These are phyloP conservation scores for Trematomus bernacchii DNA, from an alignment of 2,797 vertebrate genomes.

Conservation along the genomic window DNA sequence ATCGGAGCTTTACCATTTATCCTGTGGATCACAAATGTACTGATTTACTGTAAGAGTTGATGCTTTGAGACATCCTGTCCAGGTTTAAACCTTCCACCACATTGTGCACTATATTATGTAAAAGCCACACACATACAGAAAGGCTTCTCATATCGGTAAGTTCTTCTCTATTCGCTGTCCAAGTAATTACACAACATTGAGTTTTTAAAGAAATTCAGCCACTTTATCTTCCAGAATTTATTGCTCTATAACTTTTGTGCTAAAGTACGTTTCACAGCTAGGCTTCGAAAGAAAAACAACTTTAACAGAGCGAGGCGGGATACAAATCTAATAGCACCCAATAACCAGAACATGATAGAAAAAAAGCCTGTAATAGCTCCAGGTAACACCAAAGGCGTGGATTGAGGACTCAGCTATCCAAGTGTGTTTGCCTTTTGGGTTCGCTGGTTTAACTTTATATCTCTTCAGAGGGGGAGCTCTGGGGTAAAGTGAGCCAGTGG, in stretches of 20 bases:
- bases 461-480: slow-evolving; percentile 40
- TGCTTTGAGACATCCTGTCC: neutral
- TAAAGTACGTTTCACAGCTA: slow-evolving; percentile 38
- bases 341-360: slow-evolving; percentile 59
- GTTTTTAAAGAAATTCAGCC: slow-evolving; percentile 45
- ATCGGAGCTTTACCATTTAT: fast-evolving
- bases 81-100: neutral
- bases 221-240: slow-evolving; percentile 53
- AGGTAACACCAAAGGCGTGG: slow-evolving; percentile 41
- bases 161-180: slow-evolving; percentile 26
- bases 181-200: slow-evolving; percentile 45
- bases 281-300: slow-evolving; percentile 57
- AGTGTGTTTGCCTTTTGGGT: slow-evolving; percentile 51
- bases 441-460: slow-evolving; percentile 46
- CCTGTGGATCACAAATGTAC: neutral
- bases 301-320: slow-evolving; percentile 51
- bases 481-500: slow-evolving; percentile 24
- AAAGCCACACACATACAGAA: slow-evolving; percentile 19
- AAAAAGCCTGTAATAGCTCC: slow-evolving; percentile 64
- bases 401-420: slow-evolving; percentile 25
- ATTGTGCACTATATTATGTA: neutral
- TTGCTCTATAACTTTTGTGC: slow-evolving; percentile 40
- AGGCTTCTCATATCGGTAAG: slow-evolving; percentile 4
- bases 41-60: neutral
- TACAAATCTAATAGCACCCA: slow-evolving; percentile 61